A percentile compares a stretch with the other conserved stretches of the same genome.
Conservation (phyloP, 2,888 invertebrate species). For the Caenorhabditis becei region DNA sequence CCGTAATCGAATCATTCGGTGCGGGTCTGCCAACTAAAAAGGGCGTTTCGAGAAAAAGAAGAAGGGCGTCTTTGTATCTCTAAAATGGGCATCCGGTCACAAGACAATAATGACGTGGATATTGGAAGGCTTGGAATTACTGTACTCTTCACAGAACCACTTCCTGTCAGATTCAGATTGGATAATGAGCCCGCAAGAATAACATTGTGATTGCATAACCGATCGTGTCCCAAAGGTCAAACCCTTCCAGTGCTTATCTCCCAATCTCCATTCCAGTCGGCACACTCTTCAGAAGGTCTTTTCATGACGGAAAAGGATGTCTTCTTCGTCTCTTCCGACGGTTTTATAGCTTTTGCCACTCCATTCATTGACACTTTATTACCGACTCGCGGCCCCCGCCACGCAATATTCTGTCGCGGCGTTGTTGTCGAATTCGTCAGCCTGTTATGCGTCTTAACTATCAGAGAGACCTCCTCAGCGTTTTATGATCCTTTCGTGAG, state of each 20-base stretch:
- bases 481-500: slow-evolving; percentile 31
- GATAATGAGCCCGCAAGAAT: no score
- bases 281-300: neutral
- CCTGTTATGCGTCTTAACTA: slow-evolving; percentile 26
- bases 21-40: neutral
- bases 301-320: neutral
- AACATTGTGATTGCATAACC: no score
- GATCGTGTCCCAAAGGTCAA: neutral
- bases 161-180: no score
- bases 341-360: slow-evolving; percentile 63
- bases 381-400: slow-evolving; percentile 19
- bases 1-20: slow-evolving; percentile 57
- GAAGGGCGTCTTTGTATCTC: neutral
- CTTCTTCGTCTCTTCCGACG: slow-evolving; percentile 4
- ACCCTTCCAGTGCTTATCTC: neutral
- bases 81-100: slow-evolving; percentile 20
- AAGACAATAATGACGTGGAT: slow-evolving; percentile 6
- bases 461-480: slow-evolving; percentile 29
- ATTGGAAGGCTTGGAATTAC: no score
- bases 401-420: slow-evolving; percentile 12
- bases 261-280: no score
- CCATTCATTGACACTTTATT: slow-evolving; percentile 62
- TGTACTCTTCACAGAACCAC: no score
- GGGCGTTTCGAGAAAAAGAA: neutral
- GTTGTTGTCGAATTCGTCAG: slow-evolving; percentile 37